phyloP scores from a whole-genome alignment of 2,888 invertebrate species.

The Tinea semifulvella region DNA sequence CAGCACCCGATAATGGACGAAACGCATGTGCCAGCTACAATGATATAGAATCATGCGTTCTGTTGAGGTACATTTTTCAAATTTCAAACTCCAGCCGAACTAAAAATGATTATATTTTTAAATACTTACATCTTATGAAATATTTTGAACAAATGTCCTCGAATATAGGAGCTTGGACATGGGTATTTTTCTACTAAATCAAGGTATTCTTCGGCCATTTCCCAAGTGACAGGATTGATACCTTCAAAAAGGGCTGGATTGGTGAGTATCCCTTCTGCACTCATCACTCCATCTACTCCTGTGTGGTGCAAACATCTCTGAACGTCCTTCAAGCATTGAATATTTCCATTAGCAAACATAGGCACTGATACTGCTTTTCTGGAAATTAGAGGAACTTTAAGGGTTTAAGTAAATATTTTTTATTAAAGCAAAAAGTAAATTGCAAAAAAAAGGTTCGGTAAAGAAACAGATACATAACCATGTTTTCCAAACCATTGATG shows the following conservation, averaged over 20 bases:
- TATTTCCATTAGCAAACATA: conserved; percentile 97
- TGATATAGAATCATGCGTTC: too few relatives aligned
- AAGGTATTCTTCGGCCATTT: conserved; percentile 88
- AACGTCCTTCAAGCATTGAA: conserved; percentile 90
- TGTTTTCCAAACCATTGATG: too few relatives aligned
- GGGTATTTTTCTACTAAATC: conserved; percentile 83
- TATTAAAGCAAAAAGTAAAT: too few relatives aligned
- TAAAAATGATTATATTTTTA: too few relatives aligned
- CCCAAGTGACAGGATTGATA: conserved; percentile 83
- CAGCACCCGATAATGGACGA: too few relatives aligned
- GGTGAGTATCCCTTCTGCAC: conserved; percentile 95
- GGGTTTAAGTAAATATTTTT: background rate
- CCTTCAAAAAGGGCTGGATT: conserved; percentile 94
- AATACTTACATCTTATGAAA: conserved; percentile 88
- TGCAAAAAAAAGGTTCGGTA: background rate
- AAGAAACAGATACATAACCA: too few relatives aligned
- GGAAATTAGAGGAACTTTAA: conserved; percentile 27
- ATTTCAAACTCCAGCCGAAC: too few relatives aligned
- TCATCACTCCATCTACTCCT: conserved; percentile 88
- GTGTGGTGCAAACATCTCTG: conserved; percentile 85
- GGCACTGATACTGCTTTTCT: conserved; percentile 89
- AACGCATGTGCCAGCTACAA: too few relatives aligned
- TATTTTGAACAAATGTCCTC: conserved; percentile 97
- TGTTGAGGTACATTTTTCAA: too few relatives aligned
- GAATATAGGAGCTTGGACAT: conserved; percentile 87